A percentile compares a stretch with the other conserved stretches of the same genome.
Conservation (phyloP, 2,888 invertebrate genomes). For the Caenorhabditis panamensis region DNA sequence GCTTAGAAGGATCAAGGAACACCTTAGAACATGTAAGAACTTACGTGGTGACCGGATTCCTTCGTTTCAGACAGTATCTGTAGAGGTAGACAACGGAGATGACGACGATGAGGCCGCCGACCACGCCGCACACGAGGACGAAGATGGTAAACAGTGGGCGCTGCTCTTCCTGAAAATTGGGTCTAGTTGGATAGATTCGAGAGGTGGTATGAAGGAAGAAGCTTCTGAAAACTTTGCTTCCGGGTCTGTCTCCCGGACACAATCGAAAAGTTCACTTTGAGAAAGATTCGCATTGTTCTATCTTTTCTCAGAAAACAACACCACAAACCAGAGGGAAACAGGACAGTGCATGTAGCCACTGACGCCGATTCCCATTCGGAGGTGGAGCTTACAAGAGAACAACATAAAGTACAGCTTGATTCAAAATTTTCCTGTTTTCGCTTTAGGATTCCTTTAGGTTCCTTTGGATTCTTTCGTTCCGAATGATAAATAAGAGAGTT, state of each 20-base stretch:
- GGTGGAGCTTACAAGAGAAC: not conserved
- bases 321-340: too few relatives aligned
- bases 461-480: not conserved
- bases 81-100: constrained; percentile 76
- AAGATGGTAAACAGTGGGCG: constrained; percentile 75
- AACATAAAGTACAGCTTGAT: not conserved
- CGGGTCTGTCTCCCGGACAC: too few relatives aligned
- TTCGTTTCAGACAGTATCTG: constrained; percentile 72
- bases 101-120: constrained; percentile 76
- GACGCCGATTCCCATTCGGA: not conserved
- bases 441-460: not conserved
- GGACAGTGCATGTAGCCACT: too few relatives aligned
- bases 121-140: constrained; percentile 75
- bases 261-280: too few relatives aligned
- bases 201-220: too few relatives aligned
- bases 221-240: too few relatives aligned
- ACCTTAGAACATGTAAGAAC: constrained; percentile 9
- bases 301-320: too few relatives aligned
- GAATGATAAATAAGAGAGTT: too few relatives aligned
- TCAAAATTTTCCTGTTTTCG: not conserved
- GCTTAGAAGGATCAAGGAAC: not conserved
- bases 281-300: too few relatives aligned
- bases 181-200: not conserved
- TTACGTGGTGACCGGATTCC: constrained; percentile 73
- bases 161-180: constrained; percentile 67